Evolutionary conservation across 1,140 invertebrate species (phyloP), one percentile per base, ranked within the genome.

Genomic region (Plutomurus gul): DNA sequence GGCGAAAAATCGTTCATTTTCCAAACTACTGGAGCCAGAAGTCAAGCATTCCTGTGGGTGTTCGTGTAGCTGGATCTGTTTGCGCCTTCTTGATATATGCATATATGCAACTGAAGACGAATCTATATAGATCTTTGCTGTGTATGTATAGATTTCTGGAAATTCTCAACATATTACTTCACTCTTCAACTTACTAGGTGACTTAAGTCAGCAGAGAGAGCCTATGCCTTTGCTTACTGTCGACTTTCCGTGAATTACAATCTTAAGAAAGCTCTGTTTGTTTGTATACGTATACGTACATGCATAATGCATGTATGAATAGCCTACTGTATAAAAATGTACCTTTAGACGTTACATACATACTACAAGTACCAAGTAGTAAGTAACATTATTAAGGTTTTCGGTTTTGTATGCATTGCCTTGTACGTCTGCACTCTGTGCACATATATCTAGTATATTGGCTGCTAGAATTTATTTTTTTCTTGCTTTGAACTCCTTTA

Each of bases 11-110:
- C 47, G n/a, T 51, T 51, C 47, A 51, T 51, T 51, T 51, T 51
- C 47, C 47, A 51, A 51, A 51, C 47, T 51, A 51, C 47, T 51
- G 47, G 47, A 51, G 47, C 47, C 47, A 51, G 25, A 51, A 51
- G 18, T 51, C 47, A 25, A 22, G 47, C 25, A 51, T 51, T 51
- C 47, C 47, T 51, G 13, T 51, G 47, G 47, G 47, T 51, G 25
- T 22, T 22, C 47, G 7, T 51, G 47, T 16, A 47, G 1, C 13
- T 51, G 20, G n/a, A 51, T 22, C n/a, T 51, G n/a, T 51, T 18
- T 13, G 13, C 37, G 13, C 37, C 37, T 13, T 7, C 13, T 39
- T 39, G 37, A 39, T 39, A 39, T 6, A 6, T 39, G 13, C 6
- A 39, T 18, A 11, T 51, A 22, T 11, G 47, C 20, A 51, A 51